These are phyloP conservation scores for Drosophila maculinotata DNA, from an alignment of 2,888 invertebrate genomes.

Conservation along the genomic window DNA sequence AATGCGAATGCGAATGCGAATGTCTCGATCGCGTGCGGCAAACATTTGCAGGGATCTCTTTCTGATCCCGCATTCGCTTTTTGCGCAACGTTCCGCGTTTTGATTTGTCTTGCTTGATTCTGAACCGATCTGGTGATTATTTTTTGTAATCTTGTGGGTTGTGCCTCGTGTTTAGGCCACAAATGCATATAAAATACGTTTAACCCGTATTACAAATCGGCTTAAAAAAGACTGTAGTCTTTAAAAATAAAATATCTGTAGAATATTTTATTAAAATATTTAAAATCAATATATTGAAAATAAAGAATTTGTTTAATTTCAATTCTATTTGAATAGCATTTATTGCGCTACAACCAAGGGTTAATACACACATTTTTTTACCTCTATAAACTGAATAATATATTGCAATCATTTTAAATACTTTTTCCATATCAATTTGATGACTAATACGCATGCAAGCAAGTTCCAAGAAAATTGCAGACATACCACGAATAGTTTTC, in stretches of 20 bases:
- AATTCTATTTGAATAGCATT: too few species aligned
- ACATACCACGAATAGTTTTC: slow-evolving; percentile 77
- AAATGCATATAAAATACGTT: slow-evolving; percentile 58
- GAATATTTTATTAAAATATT: too few species aligned
- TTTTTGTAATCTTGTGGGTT: slow-evolving; percentile 51
- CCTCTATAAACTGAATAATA: slow-evolving; percentile 26
- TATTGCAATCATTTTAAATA: slow-evolving; percentile 46
- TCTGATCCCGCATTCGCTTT: slow-evolving; percentile 32
- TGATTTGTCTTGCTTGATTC: slow-evolving; percentile 65
- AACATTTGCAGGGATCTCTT: slow-evolving; percentile 69
- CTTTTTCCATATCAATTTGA: slow-evolving; percentile 49
- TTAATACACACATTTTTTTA: slow-evolving; percentile 33
- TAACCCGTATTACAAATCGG: slow-evolving; percentile 47
- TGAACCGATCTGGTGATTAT: slow-evolving; percentile 42
- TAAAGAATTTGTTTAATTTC: too few species aligned
- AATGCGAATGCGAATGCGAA: slow-evolving; percentile 61
- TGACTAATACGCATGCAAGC: slow-evolving; percentile 79
- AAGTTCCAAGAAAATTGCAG: slow-evolving; percentile 75
- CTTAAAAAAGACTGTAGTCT: neutral
- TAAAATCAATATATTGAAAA: too few species aligned
- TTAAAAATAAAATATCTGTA: too few species aligned
- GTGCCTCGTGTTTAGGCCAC: slow-evolving; percentile 59
- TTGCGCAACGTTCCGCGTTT: slow-evolving; percentile 42
- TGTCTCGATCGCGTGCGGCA: slow-evolving; percentile 76
- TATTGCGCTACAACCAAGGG: too few species aligned